These are phyloP conservation scores for Limnephilus rhombicus DNA, from an alignment of 2,888 invertebrate species.

Conservation along the genomic window DNA sequence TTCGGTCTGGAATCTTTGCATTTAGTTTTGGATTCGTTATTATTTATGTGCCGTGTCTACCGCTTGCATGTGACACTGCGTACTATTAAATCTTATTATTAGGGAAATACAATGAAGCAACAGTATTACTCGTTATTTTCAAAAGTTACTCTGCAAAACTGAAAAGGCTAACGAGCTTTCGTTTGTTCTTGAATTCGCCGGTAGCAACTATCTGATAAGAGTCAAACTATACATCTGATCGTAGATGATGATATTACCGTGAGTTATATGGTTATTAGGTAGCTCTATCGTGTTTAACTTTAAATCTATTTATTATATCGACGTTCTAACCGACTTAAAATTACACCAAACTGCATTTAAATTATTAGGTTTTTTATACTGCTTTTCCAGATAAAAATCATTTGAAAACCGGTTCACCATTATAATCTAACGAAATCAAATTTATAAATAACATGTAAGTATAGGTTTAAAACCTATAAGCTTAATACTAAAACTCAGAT, in stretches of 20 bases:
- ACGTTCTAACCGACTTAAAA: no score
- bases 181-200: neutral
- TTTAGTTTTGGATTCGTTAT: constrained; percentile 56
- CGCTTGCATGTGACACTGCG: constrained; percentile 29
- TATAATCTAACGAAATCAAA: neutral
- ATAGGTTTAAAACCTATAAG: neutral
- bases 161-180: neutral
- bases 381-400: neutral
- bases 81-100: neutral
- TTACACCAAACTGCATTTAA: no score
- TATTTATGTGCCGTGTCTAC: constrained; percentile 51
- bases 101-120: neutral
- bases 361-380: no score
- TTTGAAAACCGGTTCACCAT: neutral
- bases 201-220: neutral
- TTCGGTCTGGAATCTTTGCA: constrained; percentile 61
- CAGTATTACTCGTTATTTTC: neutral
- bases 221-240: neutral
- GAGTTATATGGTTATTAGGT: neutral
- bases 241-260: neutral
- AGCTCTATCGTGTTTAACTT: neutral
- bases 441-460: neutral
- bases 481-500: neutral
- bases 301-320: neutral
- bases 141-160: neutral